A percentile compares a stretch with the other conserved stretches of the same genome.
phyloP scores from a whole-genome alignment of 2,888 invertebrate species.

The Helleia helle region DNA sequence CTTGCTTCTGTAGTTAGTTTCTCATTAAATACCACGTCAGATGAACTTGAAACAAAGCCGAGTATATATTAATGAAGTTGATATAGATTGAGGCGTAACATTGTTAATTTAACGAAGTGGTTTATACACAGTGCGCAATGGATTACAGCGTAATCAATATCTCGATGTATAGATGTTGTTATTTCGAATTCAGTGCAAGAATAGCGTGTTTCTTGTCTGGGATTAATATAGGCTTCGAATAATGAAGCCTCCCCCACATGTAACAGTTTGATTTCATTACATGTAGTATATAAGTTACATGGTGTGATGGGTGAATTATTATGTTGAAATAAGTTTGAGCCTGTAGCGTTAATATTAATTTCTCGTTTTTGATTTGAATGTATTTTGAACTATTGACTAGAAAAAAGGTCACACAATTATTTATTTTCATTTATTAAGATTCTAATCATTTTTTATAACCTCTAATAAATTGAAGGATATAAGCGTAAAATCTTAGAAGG shows the following conservation, averaged over 20 bases:
- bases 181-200: conserved; percentile 17
- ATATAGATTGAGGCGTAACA: conserved; percentile 12
- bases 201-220: conserved; percentile 35
- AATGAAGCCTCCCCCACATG: conserved; percentile 33
- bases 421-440: too few relatives aligned
- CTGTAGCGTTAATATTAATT: too few relatives aligned
- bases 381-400: too few relatives aligned
- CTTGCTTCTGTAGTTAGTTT: conserved; percentile 54
- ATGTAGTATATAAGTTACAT: conserved; percentile 4
- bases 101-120: not conserved
- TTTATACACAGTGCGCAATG: conserved; percentile 12
- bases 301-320: too few relatives aligned
- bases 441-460: too few relatives aligned
- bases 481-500: too few relatives aligned
- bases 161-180: not conserved
- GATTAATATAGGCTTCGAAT: conserved; percentile 40
- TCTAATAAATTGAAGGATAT: too few relatives aligned
- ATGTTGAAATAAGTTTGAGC: too few relatives aligned
- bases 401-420: too few relatives aligned
- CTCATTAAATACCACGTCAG: conserved; percentile 34
- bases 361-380: too few relatives aligned
- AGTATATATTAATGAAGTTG: not conserved
- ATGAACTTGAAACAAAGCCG: conserved; percentile 20
- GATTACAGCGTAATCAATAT: too few relatives aligned
- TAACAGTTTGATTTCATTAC: conserved; percentile 25